Conservation (phyloP, 1,140 invertebrate genomes). For the Nasonia giraulti region DNA sequence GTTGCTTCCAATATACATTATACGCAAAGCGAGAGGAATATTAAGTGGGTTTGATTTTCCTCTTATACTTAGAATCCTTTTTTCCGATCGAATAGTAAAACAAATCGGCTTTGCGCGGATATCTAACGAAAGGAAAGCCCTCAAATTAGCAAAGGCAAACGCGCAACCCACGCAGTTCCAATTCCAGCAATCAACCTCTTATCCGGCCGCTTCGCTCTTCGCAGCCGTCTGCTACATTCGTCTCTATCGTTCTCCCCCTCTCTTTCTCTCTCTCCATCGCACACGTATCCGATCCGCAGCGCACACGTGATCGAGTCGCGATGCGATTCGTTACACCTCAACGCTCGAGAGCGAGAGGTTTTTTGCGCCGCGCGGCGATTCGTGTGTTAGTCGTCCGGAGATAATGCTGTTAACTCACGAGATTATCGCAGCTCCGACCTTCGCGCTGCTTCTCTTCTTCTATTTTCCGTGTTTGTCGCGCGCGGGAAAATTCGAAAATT, state of each 20-base stretch:
- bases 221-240: neutral
- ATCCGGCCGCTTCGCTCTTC: neutral
- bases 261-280: neutral
- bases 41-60: too few species aligned
- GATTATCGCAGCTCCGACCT: conserved; percentile 52
- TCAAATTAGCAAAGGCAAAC: conserved; percentile 22
- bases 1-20: neutral
- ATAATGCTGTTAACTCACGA: conserved; percentile 64
- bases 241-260: neutral
- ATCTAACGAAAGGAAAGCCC: neutral
- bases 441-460: neutral
- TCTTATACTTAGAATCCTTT: too few species aligned
- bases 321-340: conserved; percentile 37
- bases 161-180: conserved; percentile 3
- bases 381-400: conserved; percentile 50
- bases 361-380: neutral
- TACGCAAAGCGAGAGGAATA: too few species aligned
- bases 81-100: neutral
- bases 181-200: neutral
- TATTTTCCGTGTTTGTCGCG: neutral
- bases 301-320: conserved; percentile 1
- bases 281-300: neutral
- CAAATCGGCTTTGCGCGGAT: too few species aligned
- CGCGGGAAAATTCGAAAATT: neutral
- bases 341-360: neutral